These are phyloP conservation scores for Zeuzera pyrina DNA, from an alignment of 2,888 invertebrate species.

Conservation along the genomic window DNA sequence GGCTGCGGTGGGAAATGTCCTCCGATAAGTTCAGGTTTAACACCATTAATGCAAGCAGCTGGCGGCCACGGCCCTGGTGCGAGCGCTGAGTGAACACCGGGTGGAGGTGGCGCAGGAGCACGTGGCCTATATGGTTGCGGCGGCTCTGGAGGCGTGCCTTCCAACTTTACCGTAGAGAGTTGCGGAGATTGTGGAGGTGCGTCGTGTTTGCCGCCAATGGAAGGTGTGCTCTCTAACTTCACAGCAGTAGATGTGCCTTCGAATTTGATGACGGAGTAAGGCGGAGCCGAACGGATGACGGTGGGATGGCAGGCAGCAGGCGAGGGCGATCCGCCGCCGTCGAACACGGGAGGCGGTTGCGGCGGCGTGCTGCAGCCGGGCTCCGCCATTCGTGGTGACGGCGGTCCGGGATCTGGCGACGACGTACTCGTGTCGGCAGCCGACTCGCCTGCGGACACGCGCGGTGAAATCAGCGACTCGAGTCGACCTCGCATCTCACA, in stretches of 20 bases:
- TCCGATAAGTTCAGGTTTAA: conserved; percentile 87
- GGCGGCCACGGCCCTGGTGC: conserved; percentile 71
- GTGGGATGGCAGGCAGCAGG: conserved; percentile 60
- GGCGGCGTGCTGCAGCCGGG: conserved; percentile 76
- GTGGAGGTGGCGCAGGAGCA: conserved; percentile 53
- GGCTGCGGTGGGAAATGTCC: conserved; percentile 67
- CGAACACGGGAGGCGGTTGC: conserved; percentile 70
- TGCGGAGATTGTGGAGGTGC: conserved; percentile 37
- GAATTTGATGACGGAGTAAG: conserved; percentile 74
- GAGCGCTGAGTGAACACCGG: conserved; percentile 46
- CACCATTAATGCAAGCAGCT: conserved; percentile 81
- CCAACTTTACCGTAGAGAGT: conserved; percentile 64
- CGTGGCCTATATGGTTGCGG: conserved; percentile 53
- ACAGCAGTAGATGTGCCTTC: conserved; percentile 58
- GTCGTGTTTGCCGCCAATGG: conserved; percentile 39
- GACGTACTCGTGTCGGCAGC: conserved; percentile 95
- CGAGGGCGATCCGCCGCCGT: conserved; percentile 61
- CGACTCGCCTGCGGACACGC: conserved; percentile 83
- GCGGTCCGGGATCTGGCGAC: conserved; percentile 90
- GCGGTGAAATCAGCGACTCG: conserved; percentile 34
- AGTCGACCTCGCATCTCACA: conserved; percentile 26
- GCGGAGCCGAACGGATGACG: conserved; percentile 72
- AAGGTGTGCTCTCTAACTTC: conserved; percentile 42
- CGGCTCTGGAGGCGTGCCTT: conserved; percentile 38
- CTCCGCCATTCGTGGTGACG: conserved; percentile 86